Conservation (phyloP, 2,888 invertebrate species). For the Xylophagus ater region DNA sequence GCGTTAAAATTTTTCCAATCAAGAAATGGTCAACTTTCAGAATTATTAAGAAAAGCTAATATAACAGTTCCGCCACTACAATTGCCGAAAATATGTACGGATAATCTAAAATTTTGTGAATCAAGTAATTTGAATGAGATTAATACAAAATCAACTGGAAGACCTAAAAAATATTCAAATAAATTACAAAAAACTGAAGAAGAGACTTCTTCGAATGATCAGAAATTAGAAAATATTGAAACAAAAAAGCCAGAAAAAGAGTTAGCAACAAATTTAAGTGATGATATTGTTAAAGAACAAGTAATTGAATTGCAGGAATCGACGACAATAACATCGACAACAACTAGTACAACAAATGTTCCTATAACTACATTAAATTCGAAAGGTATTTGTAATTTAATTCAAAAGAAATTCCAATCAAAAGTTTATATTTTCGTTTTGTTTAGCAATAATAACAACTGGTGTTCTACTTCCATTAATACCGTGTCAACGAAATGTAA, state of each 20-base stretch:
- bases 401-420: neutral
- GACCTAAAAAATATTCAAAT: conserved; percentile 14
- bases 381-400: too few species aligned
- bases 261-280: too few species aligned
- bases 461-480: conserved; percentile 14
- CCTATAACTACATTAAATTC: too few species aligned
- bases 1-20: conserved; percentile 19
- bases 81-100: conserved; percentile 16
- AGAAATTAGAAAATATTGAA: conserved; percentile 8
- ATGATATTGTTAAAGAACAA: too few species aligned
- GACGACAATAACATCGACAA: neutral
- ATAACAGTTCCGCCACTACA: conserved; percentile 19
- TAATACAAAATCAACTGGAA: conserved; percentile 9
- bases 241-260: neutral
- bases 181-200: conserved; percentile 1
- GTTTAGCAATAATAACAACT: conserved; percentile 10
- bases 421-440: neutral
- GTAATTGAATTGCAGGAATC: too few species aligned
- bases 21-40: conserved; percentile 21
- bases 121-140: conserved; percentile 5
- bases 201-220: too few species aligned
- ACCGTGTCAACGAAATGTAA: conserved; percentile 4
- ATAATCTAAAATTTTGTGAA: conserved; percentile 15
- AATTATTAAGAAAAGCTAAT: conserved; percentile 19
- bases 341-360: too few species aligned